Percentiles rank a stretch among this genome's conserved stretches.
Conservation (phyloP, 2,113 vertebrate genomes). For the Recurvirostra avosetta region DNA sequence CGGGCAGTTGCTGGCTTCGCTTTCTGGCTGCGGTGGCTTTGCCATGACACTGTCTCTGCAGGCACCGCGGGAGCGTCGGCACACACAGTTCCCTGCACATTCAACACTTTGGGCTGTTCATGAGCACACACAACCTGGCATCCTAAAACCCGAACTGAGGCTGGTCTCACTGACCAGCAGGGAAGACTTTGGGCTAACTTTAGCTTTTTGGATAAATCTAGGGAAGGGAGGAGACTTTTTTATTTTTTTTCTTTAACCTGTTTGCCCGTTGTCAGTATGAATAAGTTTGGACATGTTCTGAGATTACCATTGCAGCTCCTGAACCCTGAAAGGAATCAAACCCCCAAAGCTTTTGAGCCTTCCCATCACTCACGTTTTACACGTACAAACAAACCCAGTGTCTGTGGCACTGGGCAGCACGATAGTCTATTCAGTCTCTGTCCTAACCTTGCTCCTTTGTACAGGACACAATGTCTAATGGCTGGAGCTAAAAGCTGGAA, state of each 20-base stretch:
- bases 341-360: background rate
- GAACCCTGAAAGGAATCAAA: background rate
- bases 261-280: background rate
- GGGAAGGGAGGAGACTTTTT: background rate
- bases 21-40: background rate
- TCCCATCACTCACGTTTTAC: background rate
- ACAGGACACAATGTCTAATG: background rate
- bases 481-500: background rate
- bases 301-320: background rate
- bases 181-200: background rate
- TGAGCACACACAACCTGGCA: fast-evolving
- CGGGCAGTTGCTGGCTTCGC: fast-evolving
- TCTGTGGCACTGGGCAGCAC: background rate
- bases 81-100: fast-evolving
- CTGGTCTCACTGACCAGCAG: background rate
- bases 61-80: fast-evolving
- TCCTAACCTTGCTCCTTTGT: background rate
- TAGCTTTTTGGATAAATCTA: background rate
- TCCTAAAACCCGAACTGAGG: background rate
- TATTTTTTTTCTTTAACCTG: background rate
- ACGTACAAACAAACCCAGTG: background rate
- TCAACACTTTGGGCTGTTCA: fast-evolving
- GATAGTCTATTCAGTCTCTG: background rate
- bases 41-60: fast-evolving
- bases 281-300: background rate